Evolutionary conservation across 1,140 invertebrate genomes (phyloP).

Genomic region (Propsilocerus akamusi): DNA sequence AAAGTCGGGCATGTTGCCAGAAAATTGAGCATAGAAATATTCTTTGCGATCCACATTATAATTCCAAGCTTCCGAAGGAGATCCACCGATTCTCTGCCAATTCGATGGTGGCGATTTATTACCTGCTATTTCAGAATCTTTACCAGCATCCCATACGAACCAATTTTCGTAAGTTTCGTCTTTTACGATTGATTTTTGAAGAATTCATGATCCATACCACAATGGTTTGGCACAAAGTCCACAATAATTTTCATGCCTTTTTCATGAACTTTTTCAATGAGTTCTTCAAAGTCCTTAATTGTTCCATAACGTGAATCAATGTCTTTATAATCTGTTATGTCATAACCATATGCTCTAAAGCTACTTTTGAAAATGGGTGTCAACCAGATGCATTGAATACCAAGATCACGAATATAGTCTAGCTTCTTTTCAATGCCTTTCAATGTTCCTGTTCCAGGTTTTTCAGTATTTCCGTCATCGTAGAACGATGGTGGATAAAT

Average conservation of each 20-base stretch:
- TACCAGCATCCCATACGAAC: background rate
- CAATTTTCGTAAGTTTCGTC: background rate
- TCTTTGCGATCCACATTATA: background rate
- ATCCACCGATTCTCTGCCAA: constrained; percentile 23
- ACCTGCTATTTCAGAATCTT: constrained; percentile 5
- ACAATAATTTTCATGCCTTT: background rate
- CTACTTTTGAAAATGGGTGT: background rate
- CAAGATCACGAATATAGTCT: background rate
- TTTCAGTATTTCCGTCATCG: constrained; percentile 41
- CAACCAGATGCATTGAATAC: background rate
- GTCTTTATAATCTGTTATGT: background rate
- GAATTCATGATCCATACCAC: background rate
- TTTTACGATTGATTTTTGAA: background rate
- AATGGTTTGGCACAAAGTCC: background rate
- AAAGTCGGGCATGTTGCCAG: background rate
- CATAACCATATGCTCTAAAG: background rate
- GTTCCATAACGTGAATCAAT: background rate
- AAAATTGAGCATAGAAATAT: background rate
- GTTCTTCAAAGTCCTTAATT: background rate
- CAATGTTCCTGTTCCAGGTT: background rate
- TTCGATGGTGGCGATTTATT: constrained; percentile 31
- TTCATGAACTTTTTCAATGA: background rate
- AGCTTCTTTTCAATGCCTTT: background rate
- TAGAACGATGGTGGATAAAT: constrained; percentile 50
- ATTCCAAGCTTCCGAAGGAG: background rate